A percentile compares a stretch with the other conserved stretches of the same genome.
Conservation (phyloP, 2,888 invertebrate genomes). For the Bruchidius siliquastri region DNA sequence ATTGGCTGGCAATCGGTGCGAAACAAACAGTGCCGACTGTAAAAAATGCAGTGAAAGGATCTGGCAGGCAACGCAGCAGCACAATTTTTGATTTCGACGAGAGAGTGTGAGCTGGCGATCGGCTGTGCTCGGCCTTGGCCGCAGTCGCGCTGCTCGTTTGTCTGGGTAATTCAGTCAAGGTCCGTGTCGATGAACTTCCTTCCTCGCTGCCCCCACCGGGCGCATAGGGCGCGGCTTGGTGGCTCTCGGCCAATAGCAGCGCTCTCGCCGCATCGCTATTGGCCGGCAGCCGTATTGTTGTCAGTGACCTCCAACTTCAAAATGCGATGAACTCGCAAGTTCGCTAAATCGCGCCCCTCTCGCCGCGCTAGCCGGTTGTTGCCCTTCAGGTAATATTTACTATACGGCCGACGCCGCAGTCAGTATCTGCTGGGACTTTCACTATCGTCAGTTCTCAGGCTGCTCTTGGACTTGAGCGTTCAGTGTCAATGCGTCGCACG, state of each 20-base stretch:
- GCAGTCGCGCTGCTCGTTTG: conserved; percentile 50
- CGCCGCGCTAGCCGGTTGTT: conserved; percentile 37
- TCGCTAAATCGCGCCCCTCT: conserved; percentile 20
- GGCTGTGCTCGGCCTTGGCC: conserved; percentile 39
- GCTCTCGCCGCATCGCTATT: conserved; percentile 46
- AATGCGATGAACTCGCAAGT: conserved; percentile 62
- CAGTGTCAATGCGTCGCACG: conserved; percentile 25
- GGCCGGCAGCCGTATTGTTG: conserved; percentile 59
- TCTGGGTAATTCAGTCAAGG: conserved; percentile 80
- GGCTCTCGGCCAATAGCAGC: conserved; percentile 38
- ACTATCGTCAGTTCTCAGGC: conserved; percentile 47
- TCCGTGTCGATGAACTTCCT: conserved; percentile 76
- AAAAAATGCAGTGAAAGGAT: neutral
- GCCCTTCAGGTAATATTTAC: conserved; percentile 50
- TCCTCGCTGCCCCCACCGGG: conserved; percentile 34
- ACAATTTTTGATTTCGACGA: conserved; percentile 37
- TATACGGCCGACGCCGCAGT: conserved; percentile 41
- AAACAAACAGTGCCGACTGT: neutral
- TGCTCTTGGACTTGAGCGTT: conserved; percentile 33
- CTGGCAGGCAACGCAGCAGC: neutral
- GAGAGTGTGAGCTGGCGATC: conserved; percentile 35
- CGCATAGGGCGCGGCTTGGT: conserved; percentile 34
- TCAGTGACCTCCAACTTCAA: conserved; percentile 82
- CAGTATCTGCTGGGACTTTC: conserved; percentile 49
- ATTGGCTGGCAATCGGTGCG: neutral